These are phyloP conservation scores for Melanotaenia maccullochi DNA, from an alignment of 2,797 vertebrate species.

Conservation along the genomic window DNA sequence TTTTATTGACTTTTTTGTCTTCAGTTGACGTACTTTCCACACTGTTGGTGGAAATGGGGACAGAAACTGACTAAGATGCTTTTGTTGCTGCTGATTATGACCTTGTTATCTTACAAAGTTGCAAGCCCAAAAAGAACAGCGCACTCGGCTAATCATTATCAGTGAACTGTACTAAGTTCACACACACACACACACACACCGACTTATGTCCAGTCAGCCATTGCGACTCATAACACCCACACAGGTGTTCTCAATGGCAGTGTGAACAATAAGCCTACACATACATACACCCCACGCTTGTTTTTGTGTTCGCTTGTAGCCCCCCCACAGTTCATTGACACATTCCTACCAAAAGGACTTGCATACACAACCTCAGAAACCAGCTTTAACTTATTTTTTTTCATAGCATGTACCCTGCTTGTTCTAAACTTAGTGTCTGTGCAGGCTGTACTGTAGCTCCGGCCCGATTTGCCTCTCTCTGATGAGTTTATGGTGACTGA, in stretches of 20 bases:
- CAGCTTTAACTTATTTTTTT: not conserved
- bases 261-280: slow-evolving; percentile 64
- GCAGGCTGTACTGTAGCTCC: not conserved
- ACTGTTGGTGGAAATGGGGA: not conserved
- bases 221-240: slow-evolving; percentile 68
- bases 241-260: slow-evolving; percentile 51
- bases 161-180: slow-evolving; percentile 43
- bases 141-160: slow-evolving; percentile 29
- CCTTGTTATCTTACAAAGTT: slow-evolving; percentile 22
- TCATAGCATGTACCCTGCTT: not conserved
- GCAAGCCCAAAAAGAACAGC: slow-evolving; percentile 7
- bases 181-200: slow-evolving; percentile 30
- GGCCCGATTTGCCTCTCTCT: slow-evolving; percentile 12
- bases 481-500: slow-evolving; percentile 19
- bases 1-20: not conserved
- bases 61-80: not conserved
- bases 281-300: slow-evolving; percentile 48
- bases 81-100: slow-evolving; percentile 27
- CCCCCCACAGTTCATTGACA: slow-evolving; percentile 26
- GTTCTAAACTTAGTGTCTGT: not conserved
- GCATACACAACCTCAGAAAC: not conserved
- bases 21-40: not conserved
- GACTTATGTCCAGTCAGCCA: slow-evolving; percentile 69
- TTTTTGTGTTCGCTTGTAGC: slow-evolving; percentile 14
- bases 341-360: slow-evolving; percentile 9